Base-by-base conservation (phyloP, 35 echinoderm and acorn worm species). In the Amphiura filiformis region DNA sequence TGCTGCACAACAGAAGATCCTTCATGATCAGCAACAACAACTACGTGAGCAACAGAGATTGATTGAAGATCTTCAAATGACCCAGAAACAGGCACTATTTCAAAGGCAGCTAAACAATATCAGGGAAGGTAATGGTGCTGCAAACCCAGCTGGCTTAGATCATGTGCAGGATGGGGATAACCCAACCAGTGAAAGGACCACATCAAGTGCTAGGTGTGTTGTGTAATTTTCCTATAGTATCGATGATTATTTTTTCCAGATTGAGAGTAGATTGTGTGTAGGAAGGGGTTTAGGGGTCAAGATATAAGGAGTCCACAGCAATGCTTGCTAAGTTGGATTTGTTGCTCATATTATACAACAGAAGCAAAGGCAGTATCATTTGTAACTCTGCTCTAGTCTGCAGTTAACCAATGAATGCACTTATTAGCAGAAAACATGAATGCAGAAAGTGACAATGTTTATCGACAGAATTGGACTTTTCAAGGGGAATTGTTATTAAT, bases 1-100 rank as follows among this genome's bases (percentile, higher is more conserved):
- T 75, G 93, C 96, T 34, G 89, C 92, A 22, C 92, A 98, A 78
- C 96, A 98, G 39, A 94, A 94, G 38, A 91, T 98, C 14, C 77
- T 98, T 0, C 44, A 57, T 35, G 96, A 98, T 18, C 96, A 98
- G 79, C 86, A 90, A 80, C 39, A 92, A 18, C 96, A 98, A 76
- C 76, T 98, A 32, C 79, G 90, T 39, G 92, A 98, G 88, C 96
- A 98, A 75, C 77, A 89, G 37, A 70, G 92, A 42, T 77, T 94
- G 81, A 98, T 98, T 22, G 86, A 94, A 77, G 92, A 98, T 18
- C 81, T 98, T 17, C 92, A 92, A 76, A 26, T 88, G 34, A 78
- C 77, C 0, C 96, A 98, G 32, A 65, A 84, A 89, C 89, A 98
- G 37, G 89, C 94, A 33, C 31, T 77, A 36, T 75, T 98, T 3